phyloP scores from a whole-genome alignment of 2,113 vertebrate species.

The Anarhynchus alexandrinus region DNA sequence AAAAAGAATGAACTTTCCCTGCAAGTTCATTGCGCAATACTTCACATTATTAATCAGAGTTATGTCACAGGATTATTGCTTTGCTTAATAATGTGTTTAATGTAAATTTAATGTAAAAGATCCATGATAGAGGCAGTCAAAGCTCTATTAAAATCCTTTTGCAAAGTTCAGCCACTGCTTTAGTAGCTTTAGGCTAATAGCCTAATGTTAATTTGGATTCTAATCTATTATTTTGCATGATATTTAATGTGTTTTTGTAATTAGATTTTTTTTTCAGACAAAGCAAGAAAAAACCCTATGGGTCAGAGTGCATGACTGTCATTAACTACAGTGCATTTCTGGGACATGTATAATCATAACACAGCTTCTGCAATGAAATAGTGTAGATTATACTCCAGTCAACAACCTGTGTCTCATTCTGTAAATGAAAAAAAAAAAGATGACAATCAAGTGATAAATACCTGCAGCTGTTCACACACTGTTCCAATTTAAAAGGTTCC shows the following conservation, averaged over 20 bases:
- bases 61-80: slow-evolving; percentile 44
- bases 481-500: slow-evolving; percentile 11
- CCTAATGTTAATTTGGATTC: slow-evolving; percentile 42
- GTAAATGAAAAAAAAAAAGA: not conserved
- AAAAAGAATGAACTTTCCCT: slow-evolving; percentile 1
- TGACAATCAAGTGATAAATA: slow-evolving; percentile 32
- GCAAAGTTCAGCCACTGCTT: slow-evolving; percentile 31
- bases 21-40: slow-evolving; percentile 9
- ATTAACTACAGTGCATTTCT: slow-evolving; percentile 32
- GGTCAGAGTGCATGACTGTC: slow-evolving; percentile 8
- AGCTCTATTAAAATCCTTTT: slow-evolving; percentile 53
- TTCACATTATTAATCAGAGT: slow-evolving; percentile 51
- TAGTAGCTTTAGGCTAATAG: slow-evolving; percentile 42
- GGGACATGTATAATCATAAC: not conserved
- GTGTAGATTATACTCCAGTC: not conserved
- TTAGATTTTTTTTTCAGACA: slow-evolving; percentile 26
- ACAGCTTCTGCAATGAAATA: not conserved
- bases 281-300: not conserved
- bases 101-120: slow-evolving; percentile 66
- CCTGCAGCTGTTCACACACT: slow-evolving; percentile 33
- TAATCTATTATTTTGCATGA: slow-evolving; percentile 1
- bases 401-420: slow-evolving; percentile 11
- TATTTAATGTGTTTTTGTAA: slow-evolving; percentile 31
- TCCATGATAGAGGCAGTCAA: slow-evolving; percentile 29
- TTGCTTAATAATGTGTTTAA: slow-evolving; percentile 63